phyloP scores from a whole-genome alignment of 1,140 invertebrate species.

The Scaptomyza graminum region DNA sequence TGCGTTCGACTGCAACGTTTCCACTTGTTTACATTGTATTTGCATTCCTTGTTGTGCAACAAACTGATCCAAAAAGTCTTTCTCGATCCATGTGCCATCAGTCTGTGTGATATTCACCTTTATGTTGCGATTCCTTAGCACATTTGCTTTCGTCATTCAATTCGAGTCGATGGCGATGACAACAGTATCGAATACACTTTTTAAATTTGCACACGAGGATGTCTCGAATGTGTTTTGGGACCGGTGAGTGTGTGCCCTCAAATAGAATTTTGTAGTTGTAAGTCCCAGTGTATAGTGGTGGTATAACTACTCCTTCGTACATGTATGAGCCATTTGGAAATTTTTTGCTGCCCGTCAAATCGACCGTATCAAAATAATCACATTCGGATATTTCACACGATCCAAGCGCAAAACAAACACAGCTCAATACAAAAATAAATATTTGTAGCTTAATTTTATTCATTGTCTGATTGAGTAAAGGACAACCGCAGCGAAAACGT shows the following conservation, averaged over 20 bases:
- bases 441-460: too few relatives aligned
- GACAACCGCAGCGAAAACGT: too few relatives aligned
- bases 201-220: slow-evolving; percentile 60
- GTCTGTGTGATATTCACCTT: background rate
- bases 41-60: slow-evolving; percentile 12
- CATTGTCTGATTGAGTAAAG: too few relatives aligned
- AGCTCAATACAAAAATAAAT: too few relatives aligned
- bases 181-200: slow-evolving; percentile 64
- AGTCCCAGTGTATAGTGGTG: slow-evolving; percentile 35
- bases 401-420: background rate
- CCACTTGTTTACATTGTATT: background rate
- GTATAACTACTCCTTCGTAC: slow-evolving; percentile 59
- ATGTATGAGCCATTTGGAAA: slow-evolving; percentile 61
- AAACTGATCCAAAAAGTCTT: background rate
- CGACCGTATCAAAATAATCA: slow-evolving; percentile 63
- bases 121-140: background rate
- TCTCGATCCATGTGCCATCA: background rate
- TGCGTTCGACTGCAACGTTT: background rate
- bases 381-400: slow-evolving; percentile 45
- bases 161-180: slow-evolving; percentile 30
- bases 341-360: slow-evolving; percentile 29
- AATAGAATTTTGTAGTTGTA: slow-evolving; percentile 49
- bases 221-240: slow-evolving; percentile 53
- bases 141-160: slow-evolving; percentile 5
- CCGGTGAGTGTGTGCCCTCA: slow-evolving; percentile 17